Percentiles rank a stretch among this genome's conserved stretches.
These are phyloP conservation scores for Anguilla pacifica DNA, from an alignment of 2,797 vertebrate species.

Conservation along the genomic window DNA sequence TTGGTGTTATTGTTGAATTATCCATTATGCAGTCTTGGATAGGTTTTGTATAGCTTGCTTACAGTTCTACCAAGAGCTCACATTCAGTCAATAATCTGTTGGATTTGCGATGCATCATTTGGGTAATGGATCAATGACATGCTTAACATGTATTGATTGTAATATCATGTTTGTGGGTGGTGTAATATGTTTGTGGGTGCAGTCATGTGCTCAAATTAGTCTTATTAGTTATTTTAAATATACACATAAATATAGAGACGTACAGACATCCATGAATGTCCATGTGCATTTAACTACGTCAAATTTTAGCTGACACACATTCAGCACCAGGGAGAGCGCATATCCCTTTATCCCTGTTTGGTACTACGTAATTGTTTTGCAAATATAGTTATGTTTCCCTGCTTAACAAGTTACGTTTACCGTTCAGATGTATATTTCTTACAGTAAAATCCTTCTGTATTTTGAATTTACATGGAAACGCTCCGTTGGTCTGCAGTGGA, in stretches of 20 bases:
- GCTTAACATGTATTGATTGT: slow-evolving; percentile 7
- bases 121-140: slow-evolving; percentile 1
- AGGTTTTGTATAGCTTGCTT: neutral
- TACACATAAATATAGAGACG: neutral
- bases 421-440: neutral
- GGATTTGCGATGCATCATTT: neutral
- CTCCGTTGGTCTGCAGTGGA: neutral
- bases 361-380: neutral
- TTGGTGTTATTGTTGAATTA: neutral
- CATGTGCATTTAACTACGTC: neutral
- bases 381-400: neutral
- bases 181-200: neutral
- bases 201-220: neutral
- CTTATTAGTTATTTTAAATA: neutral
- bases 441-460: neutral
- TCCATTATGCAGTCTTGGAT: neutral
- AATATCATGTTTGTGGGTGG: slow-evolving; percentile 3
- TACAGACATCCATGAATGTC: neutral
- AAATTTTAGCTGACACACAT: neutral
- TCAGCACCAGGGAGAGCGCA: slow-evolving; percentile 41
- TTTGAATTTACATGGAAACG: neutral
- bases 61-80: slow-evolving; percentile 2
- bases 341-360: neutral
- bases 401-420: neutral
- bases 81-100: slow-evolving; percentile 5